A percentile compares a stretch with the other conserved stretches of the same genome.
Evolutionary conservation across 2,888 invertebrate species (phyloP).

Genomic region (Diarsia rubi): DNA sequence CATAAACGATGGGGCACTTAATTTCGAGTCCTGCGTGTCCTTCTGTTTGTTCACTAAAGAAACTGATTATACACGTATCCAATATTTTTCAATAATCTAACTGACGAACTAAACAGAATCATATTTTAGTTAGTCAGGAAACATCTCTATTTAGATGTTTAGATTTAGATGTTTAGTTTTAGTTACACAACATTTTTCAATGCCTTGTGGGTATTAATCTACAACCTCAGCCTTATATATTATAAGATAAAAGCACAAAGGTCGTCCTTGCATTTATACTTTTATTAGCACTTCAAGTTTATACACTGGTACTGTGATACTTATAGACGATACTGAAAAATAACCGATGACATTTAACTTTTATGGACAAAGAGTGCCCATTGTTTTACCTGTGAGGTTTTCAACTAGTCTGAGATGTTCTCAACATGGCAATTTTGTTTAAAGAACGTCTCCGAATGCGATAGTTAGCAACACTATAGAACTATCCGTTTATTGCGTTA

Average conservation of each 20-base stretch:
- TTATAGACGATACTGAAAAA: neutral
- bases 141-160: too few species aligned
- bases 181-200: slow-evolving; percentile 1
- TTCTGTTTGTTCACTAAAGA: too few species aligned
- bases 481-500: slow-evolving; percentile 24
- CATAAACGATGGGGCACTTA: too few species aligned
- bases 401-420: too few species aligned
- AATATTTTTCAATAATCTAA: too few species aligned
- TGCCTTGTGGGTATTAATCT: slow-evolving; percentile 2
- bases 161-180: neutral
- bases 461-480: neutral
- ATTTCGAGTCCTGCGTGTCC: too few species aligned
- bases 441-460: neutral
- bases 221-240: neutral
- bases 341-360: neutral
- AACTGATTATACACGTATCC: too few species aligned
- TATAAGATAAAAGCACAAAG: neutral
- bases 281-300: slow-evolving; percentile 25
- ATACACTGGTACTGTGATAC: neutral
- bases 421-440: neutral
- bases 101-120: too few species aligned
- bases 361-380: neutral
- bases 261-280: neutral
- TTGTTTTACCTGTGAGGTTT: neutral
- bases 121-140: too few species aligned